These are phyloP conservation scores for Drosophila bifasciata DNA, from an alignment of 1,140 invertebrate genomes.

Conservation along the genomic window DNA sequence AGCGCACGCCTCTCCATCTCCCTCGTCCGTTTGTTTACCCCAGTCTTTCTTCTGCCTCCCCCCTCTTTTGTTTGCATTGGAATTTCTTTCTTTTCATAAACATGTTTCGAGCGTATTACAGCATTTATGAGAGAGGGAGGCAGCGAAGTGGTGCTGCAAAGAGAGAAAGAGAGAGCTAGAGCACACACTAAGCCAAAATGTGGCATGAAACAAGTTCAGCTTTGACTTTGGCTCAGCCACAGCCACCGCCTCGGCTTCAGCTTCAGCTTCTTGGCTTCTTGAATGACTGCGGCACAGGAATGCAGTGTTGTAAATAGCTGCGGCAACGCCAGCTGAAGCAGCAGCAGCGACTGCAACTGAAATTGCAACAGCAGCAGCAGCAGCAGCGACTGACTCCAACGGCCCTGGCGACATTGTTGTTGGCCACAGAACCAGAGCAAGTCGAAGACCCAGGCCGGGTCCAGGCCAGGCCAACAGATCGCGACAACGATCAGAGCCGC, in stretches of 20 bases:
- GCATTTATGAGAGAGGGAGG: slow-evolving; percentile 70
- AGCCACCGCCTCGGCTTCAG: slow-evolving; percentile 13
- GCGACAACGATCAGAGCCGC: slow-evolving; percentile 68
- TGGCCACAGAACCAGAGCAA: slow-evolving; percentile 72
- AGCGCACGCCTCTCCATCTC: slow-evolving; percentile 50
- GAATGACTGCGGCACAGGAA: slow-evolving; percentile 76
- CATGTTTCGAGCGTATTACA: slow-evolving; percentile 78
- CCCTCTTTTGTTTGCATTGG: slow-evolving; percentile 78
- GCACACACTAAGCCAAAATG: slow-evolving; percentile 66
- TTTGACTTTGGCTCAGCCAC: slow-evolving; percentile 29
- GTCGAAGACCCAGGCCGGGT: slow-evolving; percentile 35
- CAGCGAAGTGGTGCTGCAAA: slow-evolving; percentile 5
- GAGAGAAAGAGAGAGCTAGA: slow-evolving; percentile 40
- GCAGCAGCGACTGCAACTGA: slow-evolving; percentile 17
- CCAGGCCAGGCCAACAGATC: slow-evolving; percentile 52
- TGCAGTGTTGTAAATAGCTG: slow-evolving; percentile 77
- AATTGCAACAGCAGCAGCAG: slow-evolving; percentile 29
- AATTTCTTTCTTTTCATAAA: slow-evolving; percentile 82
- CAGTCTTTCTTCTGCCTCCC: neutral
- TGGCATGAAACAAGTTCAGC: slow-evolving; percentile 77
- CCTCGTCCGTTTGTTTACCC: slow-evolving; percentile 17
- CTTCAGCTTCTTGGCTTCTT: slow-evolving; percentile 58
- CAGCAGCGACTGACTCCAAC: slow-evolving; percentile 33
- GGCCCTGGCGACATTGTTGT: slow-evolving; percentile 59
- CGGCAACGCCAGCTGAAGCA: slow-evolving; percentile 47